These are phyloP conservation scores for Hemaris fuciformis DNA, from an alignment of 2,888 invertebrate species.

Conservation along the genomic window DNA sequence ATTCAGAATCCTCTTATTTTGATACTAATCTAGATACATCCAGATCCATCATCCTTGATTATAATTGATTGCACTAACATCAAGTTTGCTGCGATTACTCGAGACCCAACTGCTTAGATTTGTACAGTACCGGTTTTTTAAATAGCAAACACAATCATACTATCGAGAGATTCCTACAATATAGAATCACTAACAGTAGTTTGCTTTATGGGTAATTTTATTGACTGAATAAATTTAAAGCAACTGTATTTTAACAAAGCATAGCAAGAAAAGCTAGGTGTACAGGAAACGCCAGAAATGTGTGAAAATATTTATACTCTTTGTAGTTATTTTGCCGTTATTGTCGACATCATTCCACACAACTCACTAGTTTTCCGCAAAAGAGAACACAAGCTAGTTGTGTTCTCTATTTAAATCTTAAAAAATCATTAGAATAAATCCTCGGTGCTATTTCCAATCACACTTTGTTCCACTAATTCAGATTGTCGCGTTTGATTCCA, in stretches of 20 bases:
- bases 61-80: too few species aligned
- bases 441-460: not conserved
- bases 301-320: not conserved
- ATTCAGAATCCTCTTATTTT: too few species aligned
- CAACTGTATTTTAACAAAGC: not conserved
- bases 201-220: not conserved
- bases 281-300: not conserved
- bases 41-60: too few species aligned
- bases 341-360: not conserved
- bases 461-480: not conserved
- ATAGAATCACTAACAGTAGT: not conserved
- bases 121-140: too few species aligned
- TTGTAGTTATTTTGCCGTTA: not conserved
- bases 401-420: not conserved
- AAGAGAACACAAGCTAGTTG: not conserved
- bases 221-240: not conserved
- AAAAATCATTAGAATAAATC: not conserved
- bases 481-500: slow-evolving; percentile 24
- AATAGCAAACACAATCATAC: too few species aligned
- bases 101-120: too few species aligned
- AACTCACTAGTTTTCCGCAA: not conserved
- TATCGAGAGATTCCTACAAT: too few species aligned
- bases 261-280: not conserved
- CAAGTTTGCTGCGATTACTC: too few species aligned
- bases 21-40: too few species aligned